Percentiles rank a stretch among this genome's conserved stretches.
Conservation (phyloP, 2,113 vertebrate genomes). For the Alethe diademata region DNA sequence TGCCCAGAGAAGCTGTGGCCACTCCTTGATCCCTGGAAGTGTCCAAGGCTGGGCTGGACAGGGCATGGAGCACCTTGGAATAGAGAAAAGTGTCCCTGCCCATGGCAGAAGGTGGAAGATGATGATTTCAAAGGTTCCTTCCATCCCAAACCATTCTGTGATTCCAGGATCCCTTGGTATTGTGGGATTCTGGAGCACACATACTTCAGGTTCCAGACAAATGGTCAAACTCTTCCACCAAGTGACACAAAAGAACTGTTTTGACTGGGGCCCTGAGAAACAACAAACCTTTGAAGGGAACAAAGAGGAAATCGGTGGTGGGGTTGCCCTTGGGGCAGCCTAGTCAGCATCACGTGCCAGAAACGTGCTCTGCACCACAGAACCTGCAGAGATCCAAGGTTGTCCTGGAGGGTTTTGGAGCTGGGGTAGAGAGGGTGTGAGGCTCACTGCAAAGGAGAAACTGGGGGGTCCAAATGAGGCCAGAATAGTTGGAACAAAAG, state of each 20-base stretch:
- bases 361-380: not conserved
- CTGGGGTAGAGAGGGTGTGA: not conserved
- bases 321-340: not conserved
- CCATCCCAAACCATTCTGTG: not conserved
- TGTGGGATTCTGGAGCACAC: not conserved
- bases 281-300: not conserved
- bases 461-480: accelerated
- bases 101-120: accelerated
- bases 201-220: not conserved
- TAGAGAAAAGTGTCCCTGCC: not conserved
- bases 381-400: not conserved
- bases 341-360: not conserved
- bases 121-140: not conserved
- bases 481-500: accelerated
- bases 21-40: not conserved
- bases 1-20: not conserved
- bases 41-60: accelerated
- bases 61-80: not conserved
- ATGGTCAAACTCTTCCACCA: not conserved
- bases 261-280: not conserved
- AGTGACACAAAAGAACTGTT: not conserved
- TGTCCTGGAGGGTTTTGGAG: accelerated
- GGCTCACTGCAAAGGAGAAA: not conserved
- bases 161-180: not conserved
- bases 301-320: not conserved